Conservation (phyloP, 2,797 vertebrate species). For the Syndactyla subalaris region DNA sequence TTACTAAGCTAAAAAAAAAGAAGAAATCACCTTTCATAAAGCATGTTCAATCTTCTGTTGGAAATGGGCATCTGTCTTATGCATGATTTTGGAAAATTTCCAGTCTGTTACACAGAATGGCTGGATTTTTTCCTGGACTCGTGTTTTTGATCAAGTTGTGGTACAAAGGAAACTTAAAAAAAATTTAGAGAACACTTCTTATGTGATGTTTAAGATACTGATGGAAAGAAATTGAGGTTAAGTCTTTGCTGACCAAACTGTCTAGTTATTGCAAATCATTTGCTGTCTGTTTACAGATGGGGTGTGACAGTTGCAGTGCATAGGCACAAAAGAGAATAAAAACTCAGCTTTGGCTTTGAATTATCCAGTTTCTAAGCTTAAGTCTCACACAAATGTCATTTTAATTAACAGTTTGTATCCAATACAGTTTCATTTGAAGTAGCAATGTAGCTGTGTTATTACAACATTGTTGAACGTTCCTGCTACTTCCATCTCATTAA, state of each 20-base stretch:
- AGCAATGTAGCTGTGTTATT: not conserved
- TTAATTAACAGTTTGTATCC: conserved; percentile 17
- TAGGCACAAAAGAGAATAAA: conserved; percentile 6
- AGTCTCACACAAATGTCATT: conserved; percentile 12
- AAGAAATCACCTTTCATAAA: not conserved
- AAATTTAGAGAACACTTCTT: not conserved
- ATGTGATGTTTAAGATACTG: not conserved
- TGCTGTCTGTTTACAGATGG: not conserved
- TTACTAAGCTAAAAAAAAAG: not conserved
- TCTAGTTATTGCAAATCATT: not conserved
- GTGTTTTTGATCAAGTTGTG: not conserved
- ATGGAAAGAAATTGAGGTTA: not conserved
- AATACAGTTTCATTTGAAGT: conserved; percentile 34
- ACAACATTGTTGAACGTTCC: not conserved
- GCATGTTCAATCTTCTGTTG: not conserved
- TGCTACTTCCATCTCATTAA: conserved; percentile 13
- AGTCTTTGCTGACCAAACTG: conserved; percentile 3
- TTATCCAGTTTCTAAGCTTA: conserved; percentile 13
- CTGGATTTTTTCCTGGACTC: not conserved
- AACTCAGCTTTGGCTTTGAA: not conserved
- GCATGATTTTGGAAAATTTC: not conserved
- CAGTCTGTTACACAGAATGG: not conserved
- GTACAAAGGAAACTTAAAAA: not conserved
- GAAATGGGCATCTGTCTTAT: not conserved
- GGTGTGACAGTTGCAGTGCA: not conserved